These are phyloP conservation scores for Prionailurus viverrinus DNA, from an alignment of 2,113 vertebrate species.

Conservation along the genomic window DNA sequence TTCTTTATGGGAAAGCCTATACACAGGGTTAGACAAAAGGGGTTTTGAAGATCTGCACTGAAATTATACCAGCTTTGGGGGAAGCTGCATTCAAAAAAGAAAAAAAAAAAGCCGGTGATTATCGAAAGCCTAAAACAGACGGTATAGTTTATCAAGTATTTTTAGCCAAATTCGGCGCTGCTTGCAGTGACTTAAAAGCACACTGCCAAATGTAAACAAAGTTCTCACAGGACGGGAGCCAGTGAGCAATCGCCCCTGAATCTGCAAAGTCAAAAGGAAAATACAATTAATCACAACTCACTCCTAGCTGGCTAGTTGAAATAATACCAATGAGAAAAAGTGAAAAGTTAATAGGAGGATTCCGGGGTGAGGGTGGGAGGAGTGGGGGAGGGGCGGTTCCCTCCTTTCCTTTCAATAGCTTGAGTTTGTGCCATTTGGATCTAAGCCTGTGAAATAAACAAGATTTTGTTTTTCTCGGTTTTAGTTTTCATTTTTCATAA, in stretches of 20 bases:
- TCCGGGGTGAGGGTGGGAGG: no score
- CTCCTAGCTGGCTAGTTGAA: conserved; percentile 57
- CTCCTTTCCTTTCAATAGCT: conserved; percentile 14
- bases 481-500: conserved; percentile 76
- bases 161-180: conserved; percentile 70
- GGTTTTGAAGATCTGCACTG: conserved; percentile 80
- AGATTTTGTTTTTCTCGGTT: conserved; percentile 60
- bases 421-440: conserved; percentile 54
- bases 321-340: conserved; percentile 54
- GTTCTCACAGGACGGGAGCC: conserved; percentile 67
- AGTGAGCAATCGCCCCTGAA: conserved; percentile 47
- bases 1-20: conserved; percentile 89
- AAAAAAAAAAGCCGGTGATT: conserved; percentile 68
- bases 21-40: conserved; percentile 83
- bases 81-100: conserved; percentile 78
- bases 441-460: neutral
- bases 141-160: conserved; percentile 82
- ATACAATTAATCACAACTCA: conserved; percentile 60
- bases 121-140: conserved; percentile 85
- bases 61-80: conserved; percentile 82
- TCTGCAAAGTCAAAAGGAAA: conserved; percentile 78
- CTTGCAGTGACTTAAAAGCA: conserved; percentile 72
- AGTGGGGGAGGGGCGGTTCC: neutral
- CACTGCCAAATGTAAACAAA: conserved; percentile 74
- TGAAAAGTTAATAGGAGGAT: neutral